These are phyloP conservation scores for Flexamia atlantica DNA, from an alignment of 2,888 invertebrate species.

Conservation along the genomic window DNA sequence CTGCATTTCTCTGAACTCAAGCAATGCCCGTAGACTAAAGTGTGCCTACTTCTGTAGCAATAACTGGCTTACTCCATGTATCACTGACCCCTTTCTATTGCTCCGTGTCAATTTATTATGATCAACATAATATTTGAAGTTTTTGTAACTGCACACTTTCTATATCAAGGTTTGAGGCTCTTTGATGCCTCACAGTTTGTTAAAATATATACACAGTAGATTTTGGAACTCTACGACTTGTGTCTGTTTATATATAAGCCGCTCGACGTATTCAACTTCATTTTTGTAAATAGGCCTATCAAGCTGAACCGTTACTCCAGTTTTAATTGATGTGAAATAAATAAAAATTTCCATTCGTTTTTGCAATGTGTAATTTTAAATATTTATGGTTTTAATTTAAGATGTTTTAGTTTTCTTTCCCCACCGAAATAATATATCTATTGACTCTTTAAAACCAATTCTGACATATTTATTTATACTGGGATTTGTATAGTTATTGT, in stretches of 20 bases:
- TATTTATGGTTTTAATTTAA: constrained; percentile 10
- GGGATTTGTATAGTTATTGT: constrained; percentile 2
- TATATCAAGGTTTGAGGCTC: constrained; percentile 16
- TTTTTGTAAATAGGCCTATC: constrained; percentile 44
- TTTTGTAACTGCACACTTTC: constrained; percentile 51
- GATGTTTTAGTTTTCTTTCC: constrained; percentile 41
- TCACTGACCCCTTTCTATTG: not conserved
- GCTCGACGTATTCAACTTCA: constrained; percentile 9
- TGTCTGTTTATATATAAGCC: constrained; percentile 13
- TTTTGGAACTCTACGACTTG: constrained; percentile 21
- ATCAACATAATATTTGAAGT: constrained; percentile 29
- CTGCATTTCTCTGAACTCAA: constrained; percentile 46
- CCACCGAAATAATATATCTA: constrained; percentile 44
- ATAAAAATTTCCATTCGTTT: constrained; percentile 20
- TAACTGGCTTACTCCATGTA: constrained; percentile 45
- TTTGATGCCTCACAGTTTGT: constrained; percentile 21
- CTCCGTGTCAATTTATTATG: constrained; percentile 48
- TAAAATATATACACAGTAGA: constrained; percentile 50
- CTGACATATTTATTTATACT: constrained; percentile 48
- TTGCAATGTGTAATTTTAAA: not conserved
- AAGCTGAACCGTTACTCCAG: constrained; percentile 29
- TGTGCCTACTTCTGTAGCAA: constrained; percentile 57
- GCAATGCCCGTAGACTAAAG: constrained; percentile 53
- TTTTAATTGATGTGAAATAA: constrained; percentile 38
- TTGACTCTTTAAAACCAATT: not conserved